Percentiles rank a stretch among this genome's conserved stretches.
Evolutionary conservation across 1,140 invertebrate species (phyloP).

Genomic region (Drosophila pandora): DNA sequence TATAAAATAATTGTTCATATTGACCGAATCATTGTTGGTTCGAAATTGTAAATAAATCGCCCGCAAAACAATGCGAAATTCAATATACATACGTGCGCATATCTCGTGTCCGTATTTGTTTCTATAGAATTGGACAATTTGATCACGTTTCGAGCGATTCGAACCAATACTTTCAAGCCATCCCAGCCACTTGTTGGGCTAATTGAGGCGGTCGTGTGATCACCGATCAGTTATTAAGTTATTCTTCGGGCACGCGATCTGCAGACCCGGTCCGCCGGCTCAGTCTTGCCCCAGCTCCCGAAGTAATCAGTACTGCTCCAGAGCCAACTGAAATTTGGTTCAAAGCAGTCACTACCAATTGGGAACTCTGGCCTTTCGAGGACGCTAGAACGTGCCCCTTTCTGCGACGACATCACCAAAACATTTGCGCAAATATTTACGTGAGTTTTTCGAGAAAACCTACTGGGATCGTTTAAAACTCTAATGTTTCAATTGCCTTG

Average conservation of each 20-base stretch:
- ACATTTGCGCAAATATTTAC: constrained; percentile 66
- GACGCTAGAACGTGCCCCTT: constrained; percentile 24
- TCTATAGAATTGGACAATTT: constrained; percentile 24
- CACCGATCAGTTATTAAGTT: constrained; percentile 25
- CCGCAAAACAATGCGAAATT: constrained; percentile 31
- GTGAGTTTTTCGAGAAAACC: constrained; percentile 24
- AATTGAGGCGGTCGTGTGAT: constrained; percentile 67
- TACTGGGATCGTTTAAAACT: not conserved
- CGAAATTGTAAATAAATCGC: constrained; percentile 31
- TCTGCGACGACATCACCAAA: constrained; percentile 18
- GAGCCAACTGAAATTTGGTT: not conserved
- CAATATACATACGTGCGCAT: constrained; percentile 33
- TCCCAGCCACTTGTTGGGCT: constrained; percentile 39
- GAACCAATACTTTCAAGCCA: constrained; percentile 21
- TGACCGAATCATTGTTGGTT: constrained; percentile 8
- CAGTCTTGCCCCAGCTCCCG: constrained; percentile 51
- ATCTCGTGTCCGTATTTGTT: constrained; percentile 35
- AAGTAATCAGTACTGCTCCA: constrained; percentile 20
- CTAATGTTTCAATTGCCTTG: constrained; percentile 2
- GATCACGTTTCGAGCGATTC: constrained; percentile 60
- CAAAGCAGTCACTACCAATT: constrained; percentile 1
- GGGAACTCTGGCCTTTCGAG: constrained; percentile 1
- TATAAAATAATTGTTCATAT: constrained; percentile 3
- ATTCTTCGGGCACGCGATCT: constrained; percentile 54
- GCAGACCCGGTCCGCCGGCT: constrained; percentile 13